Evolutionary conservation across 1,140 invertebrate genomes (phyloP).

Genomic region (Drosophila malerkotliana): DNA sequence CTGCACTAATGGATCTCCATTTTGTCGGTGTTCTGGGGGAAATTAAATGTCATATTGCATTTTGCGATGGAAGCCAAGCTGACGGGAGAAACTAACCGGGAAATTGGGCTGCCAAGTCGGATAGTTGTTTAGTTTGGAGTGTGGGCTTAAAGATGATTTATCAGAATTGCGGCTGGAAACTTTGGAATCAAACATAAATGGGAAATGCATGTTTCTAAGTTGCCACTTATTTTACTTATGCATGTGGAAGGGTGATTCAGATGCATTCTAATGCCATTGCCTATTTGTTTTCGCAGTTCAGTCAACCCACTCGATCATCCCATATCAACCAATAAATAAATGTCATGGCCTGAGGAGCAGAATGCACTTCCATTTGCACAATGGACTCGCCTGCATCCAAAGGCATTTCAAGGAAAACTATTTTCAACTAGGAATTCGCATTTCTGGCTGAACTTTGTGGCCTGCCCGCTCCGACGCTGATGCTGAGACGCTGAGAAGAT

Average conservation of each 20-base stretch:
- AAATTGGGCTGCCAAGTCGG: constrained; percentile 23
- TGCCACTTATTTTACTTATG: no score
- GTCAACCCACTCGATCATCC: constrained; percentile 44
- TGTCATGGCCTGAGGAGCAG: constrained; percentile 18
- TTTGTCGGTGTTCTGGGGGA: constrained; percentile 29
- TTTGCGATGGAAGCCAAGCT: constrained; percentile 15
- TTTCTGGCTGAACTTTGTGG: constrained; percentile 35
- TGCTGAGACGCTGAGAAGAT: not conserved
- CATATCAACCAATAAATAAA: constrained; percentile 38
- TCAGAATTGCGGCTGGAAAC: not conserved
- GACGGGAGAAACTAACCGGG: constrained; percentile 13
- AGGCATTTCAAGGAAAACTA: constrained; percentile 64
- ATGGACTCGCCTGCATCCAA: constrained; percentile 26
- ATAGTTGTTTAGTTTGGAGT: constrained; percentile 3
- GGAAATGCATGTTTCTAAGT: not conserved
- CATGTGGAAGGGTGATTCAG: not conserved
- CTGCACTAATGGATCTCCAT: constrained; percentile 45
- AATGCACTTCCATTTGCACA: constrained; percentile 42
- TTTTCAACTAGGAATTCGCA: constrained; percentile 51
- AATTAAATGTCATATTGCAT: constrained; percentile 59
- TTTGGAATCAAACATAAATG: not conserved
- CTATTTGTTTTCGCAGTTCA: constrained; percentile 10
- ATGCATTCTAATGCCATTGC: not conserved
- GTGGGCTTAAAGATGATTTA: not conserved
- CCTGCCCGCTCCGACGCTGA: constrained; percentile 14